Conservation (phyloP, 1,140 invertebrate genomes). For the Epicauta chinensis region DNA sequence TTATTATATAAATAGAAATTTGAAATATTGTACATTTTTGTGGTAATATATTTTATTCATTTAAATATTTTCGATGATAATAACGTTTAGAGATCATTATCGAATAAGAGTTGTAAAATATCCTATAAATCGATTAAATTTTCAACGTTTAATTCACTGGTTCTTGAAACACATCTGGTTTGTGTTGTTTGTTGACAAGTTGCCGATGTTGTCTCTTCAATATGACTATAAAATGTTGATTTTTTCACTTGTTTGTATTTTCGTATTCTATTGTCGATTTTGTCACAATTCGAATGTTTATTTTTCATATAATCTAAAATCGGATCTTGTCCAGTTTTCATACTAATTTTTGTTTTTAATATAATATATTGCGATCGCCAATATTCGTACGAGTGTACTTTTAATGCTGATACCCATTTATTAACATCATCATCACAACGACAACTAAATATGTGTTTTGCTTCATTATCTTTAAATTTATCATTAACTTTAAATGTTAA, state of each 20-base stretch:
- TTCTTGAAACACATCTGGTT: neutral
- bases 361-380: constrained; percentile 38
- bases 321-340: constrained; percentile 38
- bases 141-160: neutral
- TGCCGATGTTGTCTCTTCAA: neutral
- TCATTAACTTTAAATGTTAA: constrained; percentile 36
- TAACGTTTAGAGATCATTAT: too few species aligned
- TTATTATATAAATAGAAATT: too few species aligned
- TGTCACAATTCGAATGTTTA: constrained; percentile 15
- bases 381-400: constrained; percentile 39
- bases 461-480: constrained; percentile 34
- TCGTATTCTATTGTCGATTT: neutral
- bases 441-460: constrained; percentile 41
- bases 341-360: constrained; percentile 37
- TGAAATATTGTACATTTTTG: too few species aligned
- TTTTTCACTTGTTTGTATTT: neutral
- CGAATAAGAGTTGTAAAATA: too few species aligned
- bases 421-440: constrained; percentile 38
- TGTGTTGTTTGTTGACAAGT: neutral
- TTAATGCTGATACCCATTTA: constrained; percentile 39
- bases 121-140: neutral
- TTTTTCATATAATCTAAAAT: constrained; percentile 34
- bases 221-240: neutral
- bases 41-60: too few species aligned
- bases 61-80: too few species aligned